These are phyloP conservation scores for Sylvia borin DNA, from an alignment of 2,797 vertebrate species.

Conservation along the genomic window DNA sequence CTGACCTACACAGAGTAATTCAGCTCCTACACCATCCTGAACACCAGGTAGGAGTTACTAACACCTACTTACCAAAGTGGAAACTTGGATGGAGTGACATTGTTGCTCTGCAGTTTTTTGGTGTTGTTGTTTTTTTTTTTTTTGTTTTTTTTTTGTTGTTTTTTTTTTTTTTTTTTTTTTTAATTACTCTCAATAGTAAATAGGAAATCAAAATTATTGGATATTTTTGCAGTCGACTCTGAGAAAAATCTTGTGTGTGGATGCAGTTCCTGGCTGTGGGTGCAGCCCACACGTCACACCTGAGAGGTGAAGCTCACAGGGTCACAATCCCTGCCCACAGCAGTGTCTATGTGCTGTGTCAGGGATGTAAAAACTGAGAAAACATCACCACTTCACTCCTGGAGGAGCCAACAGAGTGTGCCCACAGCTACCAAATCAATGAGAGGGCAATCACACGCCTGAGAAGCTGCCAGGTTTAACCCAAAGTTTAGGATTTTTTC, in stretches of 20 bases:
- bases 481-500: not conserved
- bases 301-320: not conserved
- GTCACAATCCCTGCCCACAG: rapidly evolving
- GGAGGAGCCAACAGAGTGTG: not conserved
- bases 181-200: not conserved
- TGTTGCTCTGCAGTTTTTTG: not conserved
- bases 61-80: not conserved
- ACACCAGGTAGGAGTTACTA: not conserved
- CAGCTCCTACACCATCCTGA: not conserved
- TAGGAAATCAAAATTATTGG: not conserved
- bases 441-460: not conserved
- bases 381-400: not conserved
- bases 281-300: not conserved
- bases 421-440: not conserved
- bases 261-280: not conserved
- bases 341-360: not conserved
- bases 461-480: not conserved
- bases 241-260: not conserved
- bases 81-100: not conserved
- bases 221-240: not conserved
- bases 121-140: not conserved
- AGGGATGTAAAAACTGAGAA: not conserved
- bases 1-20: not conserved
- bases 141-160: not conserved
- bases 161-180: not conserved